Conservation (phyloP, 2,113 vertebrate species). For the Gila orcuttii region DNA sequence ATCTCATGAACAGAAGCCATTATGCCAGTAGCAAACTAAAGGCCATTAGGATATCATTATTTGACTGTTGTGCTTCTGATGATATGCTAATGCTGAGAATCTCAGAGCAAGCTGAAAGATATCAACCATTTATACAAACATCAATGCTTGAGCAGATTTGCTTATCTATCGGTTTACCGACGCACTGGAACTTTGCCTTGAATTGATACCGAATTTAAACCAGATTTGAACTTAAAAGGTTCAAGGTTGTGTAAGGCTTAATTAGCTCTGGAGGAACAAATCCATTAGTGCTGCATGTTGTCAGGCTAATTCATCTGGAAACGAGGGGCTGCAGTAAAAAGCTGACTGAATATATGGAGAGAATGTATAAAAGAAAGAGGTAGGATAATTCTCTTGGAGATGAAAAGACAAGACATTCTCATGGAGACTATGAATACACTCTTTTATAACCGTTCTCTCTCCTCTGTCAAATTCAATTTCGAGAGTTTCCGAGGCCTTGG, state of each 20-base stretch:
- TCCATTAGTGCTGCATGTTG: constrained; percentile 17
- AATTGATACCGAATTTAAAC: neutral
- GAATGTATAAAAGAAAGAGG: constrained; percentile 24
- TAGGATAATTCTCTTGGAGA: constrained; percentile 55
- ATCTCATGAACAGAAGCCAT: constrained; percentile 7
- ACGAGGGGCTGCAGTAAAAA: neutral
- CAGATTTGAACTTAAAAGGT: neutral
- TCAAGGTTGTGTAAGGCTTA: constrained; percentile 1
- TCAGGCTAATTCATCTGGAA: neutral
- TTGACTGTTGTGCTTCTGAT: neutral
- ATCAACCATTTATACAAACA: neutral
- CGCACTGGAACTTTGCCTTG: neutral
- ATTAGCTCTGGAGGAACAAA: neutral
- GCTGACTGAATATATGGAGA: neutral
- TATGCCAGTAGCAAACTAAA: neutral
- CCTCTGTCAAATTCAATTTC: neutral
- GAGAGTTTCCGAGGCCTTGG: constrained; percentile 33
- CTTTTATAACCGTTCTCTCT: constrained; percentile 28
- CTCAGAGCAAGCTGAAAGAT: neutral
- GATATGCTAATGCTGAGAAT: neutral
- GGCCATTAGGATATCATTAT: neutral
- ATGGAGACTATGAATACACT: constrained; percentile 52
- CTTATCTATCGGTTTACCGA: neutral
- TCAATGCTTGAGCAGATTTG: neutral
- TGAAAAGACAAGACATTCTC: constrained; percentile 50